Percentiles rank a stretch among this genome's conserved stretches.
Conservation (phyloP, 2,888 invertebrate genomes). For the Germaria angustata region DNA sequence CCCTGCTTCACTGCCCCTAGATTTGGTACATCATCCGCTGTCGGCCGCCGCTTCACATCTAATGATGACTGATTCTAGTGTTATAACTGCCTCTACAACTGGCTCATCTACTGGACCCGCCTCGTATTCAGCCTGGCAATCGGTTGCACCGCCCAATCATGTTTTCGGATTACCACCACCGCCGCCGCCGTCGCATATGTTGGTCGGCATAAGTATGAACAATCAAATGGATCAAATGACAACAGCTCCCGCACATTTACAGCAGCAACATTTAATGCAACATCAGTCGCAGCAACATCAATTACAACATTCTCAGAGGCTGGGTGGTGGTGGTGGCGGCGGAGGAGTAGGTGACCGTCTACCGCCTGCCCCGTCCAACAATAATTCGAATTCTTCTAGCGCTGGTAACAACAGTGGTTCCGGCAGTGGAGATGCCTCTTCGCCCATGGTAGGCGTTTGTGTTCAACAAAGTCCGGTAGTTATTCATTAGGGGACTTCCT, state of each 20-base stretch:
- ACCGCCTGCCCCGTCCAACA: constrained; percentile 36
- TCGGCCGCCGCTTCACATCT: constrained; percentile 77
- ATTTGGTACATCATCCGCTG: constrained; percentile 75
- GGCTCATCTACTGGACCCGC: constrained; percentile 71
- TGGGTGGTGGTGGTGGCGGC: constrained; percentile 7
- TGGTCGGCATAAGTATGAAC: constrained; percentile 52
- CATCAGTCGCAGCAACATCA: constrained; percentile 69
- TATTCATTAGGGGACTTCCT: constrained; percentile 83
- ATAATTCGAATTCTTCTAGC: constrained; percentile 60
- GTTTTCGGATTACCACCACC: constrained; percentile 69
- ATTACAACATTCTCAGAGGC: constrained; percentile 59
- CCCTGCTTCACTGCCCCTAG: constrained; percentile 78
- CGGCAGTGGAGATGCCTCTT: constrained; percentile 82
- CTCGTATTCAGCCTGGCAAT: constrained; percentile 70
- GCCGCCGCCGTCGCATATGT: constrained; percentile 56
- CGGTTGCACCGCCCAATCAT: constrained; percentile 59
- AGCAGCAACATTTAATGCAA: constrained; percentile 62
- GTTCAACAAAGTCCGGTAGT: constrained; percentile 96
- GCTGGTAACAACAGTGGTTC: constrained; percentile 66
- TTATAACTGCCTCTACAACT: constrained; percentile 76
- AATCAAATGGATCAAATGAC: constrained; percentile 41
- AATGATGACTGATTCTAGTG: constrained; percentile 79
- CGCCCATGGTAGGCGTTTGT: constrained; percentile 93
- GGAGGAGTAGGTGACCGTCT: constrained; percentile 30
- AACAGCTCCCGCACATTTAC: constrained; percentile 44